Evolutionary conservation across 1,140 invertebrate species (phyloP).

Genomic region (Drosophila ironensis): DNA sequence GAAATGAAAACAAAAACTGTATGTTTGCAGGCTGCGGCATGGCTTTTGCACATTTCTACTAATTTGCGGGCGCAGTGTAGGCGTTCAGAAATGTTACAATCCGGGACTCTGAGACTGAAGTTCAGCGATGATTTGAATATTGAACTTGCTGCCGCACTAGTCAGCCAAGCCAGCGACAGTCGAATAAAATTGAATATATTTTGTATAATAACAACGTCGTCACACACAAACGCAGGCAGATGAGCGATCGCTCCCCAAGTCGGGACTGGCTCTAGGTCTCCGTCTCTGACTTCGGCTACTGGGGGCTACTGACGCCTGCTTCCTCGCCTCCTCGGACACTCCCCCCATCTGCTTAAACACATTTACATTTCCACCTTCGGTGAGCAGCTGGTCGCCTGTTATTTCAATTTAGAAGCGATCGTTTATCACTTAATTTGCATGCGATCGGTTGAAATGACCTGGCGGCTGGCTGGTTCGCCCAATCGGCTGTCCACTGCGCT

Average conservation of each 20-base stretch:
- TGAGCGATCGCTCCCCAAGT: conserved; percentile 38
- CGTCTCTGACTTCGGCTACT: conserved; percentile 34
- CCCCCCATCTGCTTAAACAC: conserved; percentile 6
- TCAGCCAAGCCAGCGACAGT: conserved; percentile 34
- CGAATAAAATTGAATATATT: conserved; percentile 75
- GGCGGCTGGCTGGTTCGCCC: conserved; percentile 14
- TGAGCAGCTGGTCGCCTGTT: conserved; percentile 73
- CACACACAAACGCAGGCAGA: conserved; percentile 47
- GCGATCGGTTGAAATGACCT: conserved; percentile 49
- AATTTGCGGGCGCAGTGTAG: conserved; percentile 41
- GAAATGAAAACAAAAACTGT: conserved; percentile 48
- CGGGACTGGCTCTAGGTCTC: conserved; percentile 47
- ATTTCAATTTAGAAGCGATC: conserved; percentile 74
- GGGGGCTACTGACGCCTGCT: conserved; percentile 14
- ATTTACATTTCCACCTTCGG: conserved; percentile 39
- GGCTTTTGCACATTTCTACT: conserved; percentile 43
- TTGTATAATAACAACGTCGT: conserved; percentile 66
- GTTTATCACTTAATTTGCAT: conserved; percentile 81
- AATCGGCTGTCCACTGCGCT: conserved; percentile 36
- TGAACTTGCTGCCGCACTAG: conserved; percentile 49
- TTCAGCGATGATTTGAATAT: conserved; percentile 70
- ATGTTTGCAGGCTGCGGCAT: conserved; percentile 18
- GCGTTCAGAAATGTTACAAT: conserved; percentile 66
- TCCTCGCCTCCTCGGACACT: conserved; percentile 6
- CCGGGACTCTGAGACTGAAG: conserved; percentile 32